Evolutionary conservation across 2,888 invertebrate species (phyloP).

Genomic region (Mythimna ferrago): DNA sequence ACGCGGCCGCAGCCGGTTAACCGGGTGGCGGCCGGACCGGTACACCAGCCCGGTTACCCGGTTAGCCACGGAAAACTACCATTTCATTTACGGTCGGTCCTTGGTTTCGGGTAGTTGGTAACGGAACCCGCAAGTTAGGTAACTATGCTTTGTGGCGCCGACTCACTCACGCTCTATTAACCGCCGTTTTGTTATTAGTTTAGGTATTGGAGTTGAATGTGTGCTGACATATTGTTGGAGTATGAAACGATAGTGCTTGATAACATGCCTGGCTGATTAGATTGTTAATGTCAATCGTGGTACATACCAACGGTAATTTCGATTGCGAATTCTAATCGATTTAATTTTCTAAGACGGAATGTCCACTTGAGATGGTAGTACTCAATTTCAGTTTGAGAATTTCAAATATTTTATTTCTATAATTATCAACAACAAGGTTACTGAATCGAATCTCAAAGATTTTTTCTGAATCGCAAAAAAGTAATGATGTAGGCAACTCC

Average conservation of each 20-base stretch:
- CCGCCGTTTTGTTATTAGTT: conserved; percentile 72
- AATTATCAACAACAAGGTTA: too few relatives aligned
- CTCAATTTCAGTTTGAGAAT: neutral
- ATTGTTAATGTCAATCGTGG: neutral
- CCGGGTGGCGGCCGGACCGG: conserved; percentile 65
- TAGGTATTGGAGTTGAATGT: conserved; percentile 57
- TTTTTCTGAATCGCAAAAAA: too few relatives aligned
- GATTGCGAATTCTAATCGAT: neutral
- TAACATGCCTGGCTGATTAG: neutral
- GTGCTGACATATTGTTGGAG: conserved; percentile 43
- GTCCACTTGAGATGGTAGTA: too few relatives aligned
- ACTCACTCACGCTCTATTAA: conserved; percentile 76
- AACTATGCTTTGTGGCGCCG: conserved; percentile 85
- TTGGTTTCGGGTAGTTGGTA: conserved; percentile 87
- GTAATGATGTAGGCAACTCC: too few relatives aligned
- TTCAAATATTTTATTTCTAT: too few relatives aligned
- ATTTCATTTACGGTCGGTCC: conserved; percentile 89
- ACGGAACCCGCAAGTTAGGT: conserved; percentile 86
- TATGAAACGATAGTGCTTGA: neutral
- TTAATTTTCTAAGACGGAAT: too few relatives aligned
- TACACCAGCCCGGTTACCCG: conserved; percentile 75
- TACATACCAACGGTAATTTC: neutral
- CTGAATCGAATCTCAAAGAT: too few relatives aligned
- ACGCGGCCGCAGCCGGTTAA: conserved; percentile 84
- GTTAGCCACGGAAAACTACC: conserved; percentile 86